Percentiles rank a stretch among this genome's conserved stretches.
phyloP scores from a whole-genome alignment of 35 echinoderm and acorn worm species.

The Apostichopus californicus region DNA sequence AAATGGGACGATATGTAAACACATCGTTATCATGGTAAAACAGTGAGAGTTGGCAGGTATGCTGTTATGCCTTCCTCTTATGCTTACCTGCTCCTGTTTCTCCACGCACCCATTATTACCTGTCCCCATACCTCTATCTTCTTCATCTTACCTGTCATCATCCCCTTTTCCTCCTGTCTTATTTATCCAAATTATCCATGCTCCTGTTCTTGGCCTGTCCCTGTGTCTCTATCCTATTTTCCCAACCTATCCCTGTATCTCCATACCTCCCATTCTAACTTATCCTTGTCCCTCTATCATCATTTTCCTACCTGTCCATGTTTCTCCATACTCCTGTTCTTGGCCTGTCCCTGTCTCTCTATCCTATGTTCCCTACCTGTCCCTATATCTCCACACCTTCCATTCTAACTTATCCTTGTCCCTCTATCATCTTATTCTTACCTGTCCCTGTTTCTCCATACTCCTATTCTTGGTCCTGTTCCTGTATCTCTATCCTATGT shows the following conservation, averaged over 20 bases:
- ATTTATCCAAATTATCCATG: too few species aligned
- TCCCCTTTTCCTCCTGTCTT: too few species aligned
- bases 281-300: not conserved
- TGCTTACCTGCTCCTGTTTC: too few species aligned
- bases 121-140: too few species aligned
- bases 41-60: too few species aligned
- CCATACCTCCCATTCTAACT: not conserved
- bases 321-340: not conserved
- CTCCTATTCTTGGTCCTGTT: not conserved
- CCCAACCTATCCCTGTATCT: not conserved
- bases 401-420: not conserved
- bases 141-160: too few species aligned
- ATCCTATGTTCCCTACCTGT: not conserved
- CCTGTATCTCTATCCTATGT: not conserved
- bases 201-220: not conserved
- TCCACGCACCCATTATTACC: too few species aligned
- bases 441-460: not conserved
- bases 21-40: too few species aligned
- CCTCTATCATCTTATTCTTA: slow-evolving; percentile 2
- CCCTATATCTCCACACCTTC: not conserved
- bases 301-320: not conserved
- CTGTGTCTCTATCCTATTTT: not conserved
- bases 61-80: too few species aligned
- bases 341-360: too few species aligned
- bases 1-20: too few species aligned